Conservation (phyloP, 2,888 invertebrate species). For the Neoitamus cyanurus region DNA sequence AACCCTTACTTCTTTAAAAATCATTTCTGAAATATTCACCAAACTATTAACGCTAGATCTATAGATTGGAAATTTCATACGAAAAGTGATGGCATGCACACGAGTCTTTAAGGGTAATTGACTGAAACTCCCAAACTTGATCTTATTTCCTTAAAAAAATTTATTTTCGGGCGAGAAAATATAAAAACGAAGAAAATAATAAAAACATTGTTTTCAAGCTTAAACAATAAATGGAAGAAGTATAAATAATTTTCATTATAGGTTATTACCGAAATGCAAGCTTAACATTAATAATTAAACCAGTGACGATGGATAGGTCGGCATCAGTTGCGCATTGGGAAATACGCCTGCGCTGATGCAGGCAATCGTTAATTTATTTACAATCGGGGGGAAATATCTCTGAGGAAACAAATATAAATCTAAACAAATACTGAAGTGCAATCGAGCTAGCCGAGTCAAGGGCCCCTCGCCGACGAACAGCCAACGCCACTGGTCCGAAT, state of each 20-base stretch:
- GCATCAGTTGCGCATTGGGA: not conserved
- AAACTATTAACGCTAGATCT: no score
- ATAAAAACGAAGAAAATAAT: constrained; percentile 16
- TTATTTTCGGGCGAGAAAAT: constrained; percentile 9
- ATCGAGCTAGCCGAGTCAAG: not conserved
- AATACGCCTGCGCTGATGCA: not conserved
- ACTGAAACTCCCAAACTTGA: not conserved
- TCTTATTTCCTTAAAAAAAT: constrained; percentile 20
- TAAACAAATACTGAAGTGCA: constrained; percentile 12
- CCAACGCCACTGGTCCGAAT: not conserved
- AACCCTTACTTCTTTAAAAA: no score
- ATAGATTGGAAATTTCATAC: no score
- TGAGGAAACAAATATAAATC: not conserved
- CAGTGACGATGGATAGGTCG: not conserved
- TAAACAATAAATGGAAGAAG: constrained; percentile 41
- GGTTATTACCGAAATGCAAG: constrained; percentile 24
- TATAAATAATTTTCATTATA: constrained; percentile 7
- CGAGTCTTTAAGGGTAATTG: not conserved
- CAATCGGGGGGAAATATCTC: not conserved
- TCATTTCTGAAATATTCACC: no score
- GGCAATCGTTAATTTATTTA: not conserved
- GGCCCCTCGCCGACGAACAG: not conserved
- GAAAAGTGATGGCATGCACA: no score
- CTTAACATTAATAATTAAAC: constrained; percentile 23
- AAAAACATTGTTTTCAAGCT: constrained; percentile 7